A percentile compares a stretch with the other conserved stretches of the same genome.
Evolutionary conservation across 1,140 invertebrate species (phyloP).

Genomic region (Phymastichus coffea): DNA sequence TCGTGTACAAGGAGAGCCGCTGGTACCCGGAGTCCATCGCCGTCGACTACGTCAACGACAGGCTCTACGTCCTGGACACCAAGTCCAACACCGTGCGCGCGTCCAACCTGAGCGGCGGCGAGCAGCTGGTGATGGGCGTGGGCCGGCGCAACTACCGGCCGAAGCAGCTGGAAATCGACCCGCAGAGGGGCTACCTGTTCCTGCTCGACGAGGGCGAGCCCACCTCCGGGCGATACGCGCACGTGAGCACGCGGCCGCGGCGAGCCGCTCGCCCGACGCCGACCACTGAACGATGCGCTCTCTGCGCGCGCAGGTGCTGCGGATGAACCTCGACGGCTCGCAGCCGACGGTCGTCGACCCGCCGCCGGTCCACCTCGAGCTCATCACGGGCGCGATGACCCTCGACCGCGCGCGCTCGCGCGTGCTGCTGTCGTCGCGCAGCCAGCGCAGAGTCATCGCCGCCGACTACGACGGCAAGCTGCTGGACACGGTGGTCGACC

Average conservation of each 20-base stretch:
- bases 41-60: slow-evolving; percentile 1
- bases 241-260: too few relatives aligned
- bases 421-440: not conserved
- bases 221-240: not conserved
- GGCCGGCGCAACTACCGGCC: not conserved
- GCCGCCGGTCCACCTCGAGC: not conserved
- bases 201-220: not conserved
- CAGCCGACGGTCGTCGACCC: not conserved
- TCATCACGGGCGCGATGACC: not conserved
- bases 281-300: too few relatives aligned
- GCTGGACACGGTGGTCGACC: slow-evolving; percentile 34
- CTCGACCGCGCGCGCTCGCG: not conserved
- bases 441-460: not conserved
- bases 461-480: slow-evolving; percentile 8
- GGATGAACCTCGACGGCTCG: slow-evolving; percentile 7
- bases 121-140: not conserved
- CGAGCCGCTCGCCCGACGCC: too few relatives aligned
- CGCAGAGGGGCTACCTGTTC: not conserved
- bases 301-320: slow-evolving; percentile 11
- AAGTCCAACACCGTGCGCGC: not conserved
- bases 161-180: not conserved
- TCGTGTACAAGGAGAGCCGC: not conserved
- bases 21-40: not conserved
- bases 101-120: not conserved
- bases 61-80: slow-evolving; percentile 8